phyloP scores from a whole-genome alignment of 2,113 vertebrate species.

The Arenaria interpres region DNA sequence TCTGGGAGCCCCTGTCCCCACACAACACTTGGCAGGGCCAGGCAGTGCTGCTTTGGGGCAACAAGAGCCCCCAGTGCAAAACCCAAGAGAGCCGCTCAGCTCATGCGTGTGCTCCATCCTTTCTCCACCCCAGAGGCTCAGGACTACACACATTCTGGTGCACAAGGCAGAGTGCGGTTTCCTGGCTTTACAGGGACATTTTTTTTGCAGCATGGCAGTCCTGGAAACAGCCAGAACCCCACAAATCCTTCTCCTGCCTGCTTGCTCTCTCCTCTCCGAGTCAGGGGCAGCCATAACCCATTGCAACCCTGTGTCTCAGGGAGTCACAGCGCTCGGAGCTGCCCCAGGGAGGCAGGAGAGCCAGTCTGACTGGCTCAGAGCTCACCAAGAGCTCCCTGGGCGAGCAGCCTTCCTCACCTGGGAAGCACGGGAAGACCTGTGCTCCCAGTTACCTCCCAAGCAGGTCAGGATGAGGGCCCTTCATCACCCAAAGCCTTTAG shows the following conservation, averaged over 20 bases:
- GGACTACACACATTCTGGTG: background rate
- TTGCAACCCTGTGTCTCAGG: background rate
- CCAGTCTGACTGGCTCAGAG: slow-evolving; percentile 39
- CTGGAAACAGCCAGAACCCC: background rate
- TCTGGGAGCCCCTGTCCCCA: background rate
- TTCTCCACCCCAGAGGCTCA: background rate
- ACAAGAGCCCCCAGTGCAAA: background rate
- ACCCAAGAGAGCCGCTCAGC: background rate
- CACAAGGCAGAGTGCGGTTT: background rate
- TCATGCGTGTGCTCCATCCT: background rate
- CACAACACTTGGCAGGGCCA: background rate
- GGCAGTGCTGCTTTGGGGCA: background rate
- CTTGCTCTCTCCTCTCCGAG: background rate
- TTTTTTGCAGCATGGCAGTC: background rate
- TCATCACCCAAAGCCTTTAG: background rate
- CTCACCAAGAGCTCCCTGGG: background rate
- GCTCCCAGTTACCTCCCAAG: slow-evolving; percentile 43
- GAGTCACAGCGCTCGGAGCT: background rate
- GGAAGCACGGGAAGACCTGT: background rate
- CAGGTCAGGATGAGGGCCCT: slow-evolving; percentile 43
- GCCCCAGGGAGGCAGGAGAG: background rate
- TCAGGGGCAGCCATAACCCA: background rate
- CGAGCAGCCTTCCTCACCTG: background rate
- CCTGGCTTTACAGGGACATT: background rate
- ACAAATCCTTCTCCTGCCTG: background rate